These are phyloP conservation scores for silkworm (Bombyx mori) DNA, from an alignment of 1,140 invertebrate genomes.

Conservation along the genomic window ASM3026992v2 NC_085119.1:5404501-5405000, in stretches of 20 bases:
- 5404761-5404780: slow-evolving; percentile 7
- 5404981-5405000: slow-evolving; percentile 1
- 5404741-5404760: slow-evolving; percentile 3
- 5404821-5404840: slow-evolving; percentile 16
- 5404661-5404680: no score
- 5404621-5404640: no score
- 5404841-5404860: slow-evolving; percentile 32
- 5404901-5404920: slow-evolving; percentile 13
- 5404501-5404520: no score
- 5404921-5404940: slow-evolving; percentile 21
- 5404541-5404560: no score
- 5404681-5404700: no score
- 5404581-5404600: no score
- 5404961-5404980: slow-evolving; percentile 1
- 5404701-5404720: no score
- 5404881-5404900: slow-evolving; percentile 28
- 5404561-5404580: no score
- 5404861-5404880: slow-evolving; percentile 25
- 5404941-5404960: slow-evolving; percentile 14
- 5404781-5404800: slow-evolving; percentile 7
- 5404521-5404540: no score
- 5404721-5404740: neutral
- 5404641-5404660: no score
- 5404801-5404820: slow-evolving; percentile 17
- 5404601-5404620: no score